A percentile compares a stretch with the other conserved stretches of the same genome.
These are phyloP conservation scores for Caenorhabditis sinica DNA, from an alignment of 2,888 invertebrate genomes.

Conservation along the genomic window DNA sequence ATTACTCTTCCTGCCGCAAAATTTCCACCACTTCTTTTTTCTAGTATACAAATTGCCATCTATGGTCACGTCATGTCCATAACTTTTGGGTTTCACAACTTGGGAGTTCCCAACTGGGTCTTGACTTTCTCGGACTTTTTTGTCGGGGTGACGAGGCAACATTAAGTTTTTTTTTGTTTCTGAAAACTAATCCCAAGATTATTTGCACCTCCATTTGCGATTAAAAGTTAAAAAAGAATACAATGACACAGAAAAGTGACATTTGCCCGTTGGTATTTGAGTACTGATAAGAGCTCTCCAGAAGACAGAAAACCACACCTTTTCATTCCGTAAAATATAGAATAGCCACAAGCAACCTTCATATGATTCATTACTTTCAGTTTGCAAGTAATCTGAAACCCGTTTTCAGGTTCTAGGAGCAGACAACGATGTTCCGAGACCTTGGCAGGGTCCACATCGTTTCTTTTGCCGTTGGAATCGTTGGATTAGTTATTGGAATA, in stretches of 20 bases:
- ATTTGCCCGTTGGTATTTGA: slow-evolving; percentile 31
- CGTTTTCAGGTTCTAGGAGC: slow-evolving; percentile 21
- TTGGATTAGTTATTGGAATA: slow-evolving; percentile 56
- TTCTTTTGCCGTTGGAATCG: slow-evolving; percentile 62
- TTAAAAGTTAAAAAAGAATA: slow-evolving; percentile 62
- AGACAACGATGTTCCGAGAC: slow-evolving; percentile 48
- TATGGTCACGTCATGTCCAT: not conserved
- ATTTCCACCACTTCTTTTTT: not conserved
- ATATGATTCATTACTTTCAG: slow-evolving; percentile 15
- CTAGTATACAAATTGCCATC: not conserved
- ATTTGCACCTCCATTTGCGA: slow-evolving; percentile 45
- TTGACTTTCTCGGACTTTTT: slow-evolving; percentile 3
- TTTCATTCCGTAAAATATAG: slow-evolving; percentile 17
- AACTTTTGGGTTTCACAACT: not conserved
- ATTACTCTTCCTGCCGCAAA: slow-evolving; percentile 30
- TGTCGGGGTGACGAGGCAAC: slow-evolving; percentile 12
- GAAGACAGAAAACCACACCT: slow-evolving; percentile 36
- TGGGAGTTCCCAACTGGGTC: not conserved
- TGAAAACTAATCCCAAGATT: slow-evolving; percentile 40
- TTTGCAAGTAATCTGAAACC: not conserved
- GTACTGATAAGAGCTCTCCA: slow-evolving; percentile 30
- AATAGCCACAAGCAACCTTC: not conserved
- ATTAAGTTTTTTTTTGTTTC: slow-evolving; percentile 5
- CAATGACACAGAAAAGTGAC: slow-evolving; percentile 39
- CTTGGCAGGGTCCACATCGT: slow-evolving; percentile 63